Evolutionary conservation across 1,140 invertebrate species (phyloP).

Genomic region (Schlechtendalia chinensis): DNA sequence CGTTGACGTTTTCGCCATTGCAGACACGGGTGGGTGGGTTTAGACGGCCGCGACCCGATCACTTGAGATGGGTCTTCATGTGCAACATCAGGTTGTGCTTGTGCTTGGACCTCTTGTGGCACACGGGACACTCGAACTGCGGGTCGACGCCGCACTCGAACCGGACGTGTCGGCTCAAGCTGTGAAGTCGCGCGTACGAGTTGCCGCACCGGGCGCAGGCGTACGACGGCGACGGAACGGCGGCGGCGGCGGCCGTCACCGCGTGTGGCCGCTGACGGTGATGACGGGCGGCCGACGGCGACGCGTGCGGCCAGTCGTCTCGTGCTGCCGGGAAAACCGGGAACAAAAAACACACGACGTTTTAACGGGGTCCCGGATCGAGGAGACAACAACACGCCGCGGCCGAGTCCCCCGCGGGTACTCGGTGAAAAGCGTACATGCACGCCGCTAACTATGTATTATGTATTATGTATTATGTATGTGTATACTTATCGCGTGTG

Average conservation of each 20-base stretch:
- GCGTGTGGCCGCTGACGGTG: background rate
- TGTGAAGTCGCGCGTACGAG: constrained; percentile 52
- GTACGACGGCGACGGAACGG: background rate
- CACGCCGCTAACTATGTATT: too few relatives aligned
- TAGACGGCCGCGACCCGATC: too few relatives aligned
- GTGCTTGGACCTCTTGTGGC: constrained; percentile 53
- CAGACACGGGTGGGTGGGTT: too few relatives aligned
- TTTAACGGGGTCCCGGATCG: too few relatives aligned
- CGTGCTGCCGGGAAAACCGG: background rate
- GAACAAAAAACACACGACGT: background rate
- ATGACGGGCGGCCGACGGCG: background rate
- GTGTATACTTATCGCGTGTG: too few relatives aligned
- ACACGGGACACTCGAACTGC: constrained; percentile 53
- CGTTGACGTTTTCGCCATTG: too few relatives aligned
- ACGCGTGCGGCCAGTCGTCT: background rate
- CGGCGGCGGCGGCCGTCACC: background rate
- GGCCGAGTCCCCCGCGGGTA: too few relatives aligned
- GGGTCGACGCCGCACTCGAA: constrained; percentile 54
- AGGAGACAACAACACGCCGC: too few relatives aligned
- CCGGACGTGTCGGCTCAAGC: constrained; percentile 52
- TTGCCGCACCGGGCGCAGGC: constrained; percentile 59
- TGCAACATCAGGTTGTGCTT: constrained; percentile 53
- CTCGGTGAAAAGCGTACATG: too few relatives aligned
- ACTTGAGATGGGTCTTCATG: constrained; percentile 51
- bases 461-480: too few relatives aligned